A percentile compares a stretch with the other conserved stretches of the same genome.
Conservation (phyloP, 2,888 invertebrate species). For the Protonemura montana region DNA sequence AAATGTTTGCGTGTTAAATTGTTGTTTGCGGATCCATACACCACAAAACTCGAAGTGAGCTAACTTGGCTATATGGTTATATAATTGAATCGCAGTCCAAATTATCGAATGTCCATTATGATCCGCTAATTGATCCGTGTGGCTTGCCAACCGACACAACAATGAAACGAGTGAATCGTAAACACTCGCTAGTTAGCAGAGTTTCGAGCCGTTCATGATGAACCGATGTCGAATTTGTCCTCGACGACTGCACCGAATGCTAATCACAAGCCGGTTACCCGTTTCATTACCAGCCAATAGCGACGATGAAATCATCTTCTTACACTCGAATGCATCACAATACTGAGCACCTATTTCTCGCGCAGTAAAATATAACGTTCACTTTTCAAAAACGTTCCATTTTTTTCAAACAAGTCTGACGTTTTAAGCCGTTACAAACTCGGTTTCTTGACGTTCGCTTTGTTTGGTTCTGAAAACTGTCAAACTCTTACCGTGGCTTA, state of each 20-base stretch:
- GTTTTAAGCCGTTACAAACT: background rate
- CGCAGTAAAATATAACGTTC: too few species aligned
- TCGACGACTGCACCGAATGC: background rate
- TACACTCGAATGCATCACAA: background rate
- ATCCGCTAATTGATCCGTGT: background rate
- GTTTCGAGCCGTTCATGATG: background rate
- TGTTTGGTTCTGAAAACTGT: background rate
- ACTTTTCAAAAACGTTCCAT: too few species aligned
- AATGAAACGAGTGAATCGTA: background rate
- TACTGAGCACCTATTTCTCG: too few species aligned
- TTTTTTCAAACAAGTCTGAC: too few species aligned
- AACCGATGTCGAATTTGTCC: background rate
- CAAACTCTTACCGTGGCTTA: background rate
- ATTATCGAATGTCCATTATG: background rate
- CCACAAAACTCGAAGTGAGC: background rate
- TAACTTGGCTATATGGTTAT: background rate
- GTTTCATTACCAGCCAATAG: background rate
- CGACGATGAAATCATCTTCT: background rate
- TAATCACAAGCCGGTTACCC: background rate
- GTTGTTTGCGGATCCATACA: background rate
- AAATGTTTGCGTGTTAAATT: background rate
- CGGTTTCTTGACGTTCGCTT: background rate
- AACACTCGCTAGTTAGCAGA: background rate
- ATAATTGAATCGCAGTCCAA: background rate
- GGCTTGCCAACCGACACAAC: background rate